These are phyloP conservation scores for Synergus laeviventris DNA, from an alignment of 2,888 invertebrate genomes.

Conservation along the genomic window DNA sequence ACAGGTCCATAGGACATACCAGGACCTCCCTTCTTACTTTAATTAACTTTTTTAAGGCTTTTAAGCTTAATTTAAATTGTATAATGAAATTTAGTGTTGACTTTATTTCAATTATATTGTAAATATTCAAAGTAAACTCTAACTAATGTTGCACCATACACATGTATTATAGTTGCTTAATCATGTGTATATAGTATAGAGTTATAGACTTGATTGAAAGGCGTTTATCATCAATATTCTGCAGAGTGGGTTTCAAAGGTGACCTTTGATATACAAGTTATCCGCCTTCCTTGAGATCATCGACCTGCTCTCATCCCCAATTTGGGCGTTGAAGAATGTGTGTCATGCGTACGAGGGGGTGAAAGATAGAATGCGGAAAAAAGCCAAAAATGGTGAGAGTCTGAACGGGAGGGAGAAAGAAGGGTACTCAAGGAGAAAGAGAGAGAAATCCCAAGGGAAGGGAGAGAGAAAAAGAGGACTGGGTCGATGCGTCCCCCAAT, in stretches of 20 bases:
- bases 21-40: no score
- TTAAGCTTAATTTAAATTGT: no score
- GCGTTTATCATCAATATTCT: constrained; percentile 22
- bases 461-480: constrained; percentile 47
- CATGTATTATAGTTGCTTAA: neutral
- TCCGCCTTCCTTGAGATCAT: constrained; percentile 12
- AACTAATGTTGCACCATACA: neutral
- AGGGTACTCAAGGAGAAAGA: constrained; percentile 8
- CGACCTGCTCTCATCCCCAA: constrained; percentile 32
- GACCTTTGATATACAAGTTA: constrained; percentile 13
- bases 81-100: no score
- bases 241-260: constrained; percentile 8
- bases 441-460: constrained; percentile 41
- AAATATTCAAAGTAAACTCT: no score
- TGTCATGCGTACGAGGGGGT: constrained; percentile 38
- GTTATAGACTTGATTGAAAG: constrained; percentile 7
- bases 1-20: no score
- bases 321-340: constrained; percentile 36
- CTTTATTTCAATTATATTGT: no score
- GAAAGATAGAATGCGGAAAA: constrained; percentile 32
- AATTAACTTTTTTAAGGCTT: no score
- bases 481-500: constrained; percentile 58
- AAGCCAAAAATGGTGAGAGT: constrained; percentile 41
- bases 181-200: neutral
- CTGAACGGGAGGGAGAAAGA: constrained; percentile 23